Conservation (phyloP, 1,140 invertebrate species). For the Drosophila albomicans region DNA sequence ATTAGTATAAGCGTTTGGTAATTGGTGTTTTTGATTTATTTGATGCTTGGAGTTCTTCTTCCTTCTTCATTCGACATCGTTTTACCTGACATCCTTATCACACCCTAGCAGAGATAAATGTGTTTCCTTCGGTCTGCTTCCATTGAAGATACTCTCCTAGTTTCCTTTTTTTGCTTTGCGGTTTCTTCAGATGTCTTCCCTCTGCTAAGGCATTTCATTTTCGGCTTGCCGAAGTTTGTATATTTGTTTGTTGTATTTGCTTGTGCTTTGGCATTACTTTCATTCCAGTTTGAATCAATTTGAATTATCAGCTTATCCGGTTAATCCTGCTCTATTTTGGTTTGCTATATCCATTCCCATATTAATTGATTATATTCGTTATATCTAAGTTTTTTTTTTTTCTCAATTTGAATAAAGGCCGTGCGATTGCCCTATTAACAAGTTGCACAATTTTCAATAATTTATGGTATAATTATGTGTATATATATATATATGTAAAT, state of each 20-base stretch:
- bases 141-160: too few species aligned
- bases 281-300: constrained; percentile 17
- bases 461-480: constrained; percentile 7
- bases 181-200: background rate
- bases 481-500: constrained; percentile 14
- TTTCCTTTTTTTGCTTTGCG: too few species aligned
- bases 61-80: background rate
- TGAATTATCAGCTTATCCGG: background rate
- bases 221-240: background rate
- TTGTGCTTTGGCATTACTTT: constrained; percentile 38
- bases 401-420: constrained; percentile 20
- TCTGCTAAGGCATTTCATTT: background rate
- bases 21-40: constrained; percentile 43
- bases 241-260: constrained; percentile 3
- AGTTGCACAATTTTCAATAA: constrained; percentile 32
- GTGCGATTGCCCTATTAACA: constrained; percentile 36
- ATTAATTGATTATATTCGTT: constrained; percentile 7
- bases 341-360: background rate
- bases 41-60: constrained; percentile 3
- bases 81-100: background rate
- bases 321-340: background rate
- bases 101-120: background rate
- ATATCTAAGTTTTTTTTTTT: background rate
- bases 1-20: constrained; percentile 34
- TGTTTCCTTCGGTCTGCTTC: background rate